Evolutionary conservation across 2,888 invertebrate species (phyloP).

Genomic region (Caenorhabditis doughertyi): DNA sequence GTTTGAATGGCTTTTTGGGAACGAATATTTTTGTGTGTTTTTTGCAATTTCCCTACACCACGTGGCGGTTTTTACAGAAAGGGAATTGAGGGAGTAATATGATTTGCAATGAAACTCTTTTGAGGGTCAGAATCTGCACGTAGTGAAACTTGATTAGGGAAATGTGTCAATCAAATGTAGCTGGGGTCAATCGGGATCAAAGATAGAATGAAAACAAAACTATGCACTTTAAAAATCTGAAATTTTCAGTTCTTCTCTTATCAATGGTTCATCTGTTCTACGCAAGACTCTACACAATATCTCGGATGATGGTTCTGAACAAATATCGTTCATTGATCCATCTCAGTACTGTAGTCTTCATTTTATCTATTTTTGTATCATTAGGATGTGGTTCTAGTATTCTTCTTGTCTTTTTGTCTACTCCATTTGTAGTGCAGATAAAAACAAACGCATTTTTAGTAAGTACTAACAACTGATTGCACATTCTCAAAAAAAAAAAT

Average conservation of each 20-base stretch:
- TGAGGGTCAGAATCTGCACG: background rate
- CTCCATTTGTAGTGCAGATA: conserved; percentile 52
- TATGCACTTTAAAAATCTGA: background rate
- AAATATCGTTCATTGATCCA: conserved; percentile 34
- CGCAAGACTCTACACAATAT: conserved; percentile 40
- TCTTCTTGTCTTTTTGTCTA: conserved; percentile 47
- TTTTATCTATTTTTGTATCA: conserved; percentile 30
- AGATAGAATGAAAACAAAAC: no score
- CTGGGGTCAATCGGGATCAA: background rate
- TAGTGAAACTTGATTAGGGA: background rate
- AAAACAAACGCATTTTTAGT: conserved; percentile 50
- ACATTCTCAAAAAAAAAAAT: background rate
- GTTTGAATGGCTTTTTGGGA: background rate
- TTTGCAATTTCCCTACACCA: background rate
- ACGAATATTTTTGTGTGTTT: background rate
- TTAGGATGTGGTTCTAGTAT: conserved; percentile 51
- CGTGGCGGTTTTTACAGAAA: no score
- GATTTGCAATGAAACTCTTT: background rate
- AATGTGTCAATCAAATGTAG: background rate
- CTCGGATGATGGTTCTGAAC: conserved; percentile 50
- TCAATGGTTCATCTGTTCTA: conserved; percentile 54
- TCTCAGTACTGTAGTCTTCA: conserved; percentile 18
- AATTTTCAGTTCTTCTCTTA: conserved; percentile 47
- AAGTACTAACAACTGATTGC: background rate
- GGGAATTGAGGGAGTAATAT: background rate